Evolutionary conservation across 2,888 invertebrate species (phyloP).

Genomic region (Agapostemon virescens): DNA sequence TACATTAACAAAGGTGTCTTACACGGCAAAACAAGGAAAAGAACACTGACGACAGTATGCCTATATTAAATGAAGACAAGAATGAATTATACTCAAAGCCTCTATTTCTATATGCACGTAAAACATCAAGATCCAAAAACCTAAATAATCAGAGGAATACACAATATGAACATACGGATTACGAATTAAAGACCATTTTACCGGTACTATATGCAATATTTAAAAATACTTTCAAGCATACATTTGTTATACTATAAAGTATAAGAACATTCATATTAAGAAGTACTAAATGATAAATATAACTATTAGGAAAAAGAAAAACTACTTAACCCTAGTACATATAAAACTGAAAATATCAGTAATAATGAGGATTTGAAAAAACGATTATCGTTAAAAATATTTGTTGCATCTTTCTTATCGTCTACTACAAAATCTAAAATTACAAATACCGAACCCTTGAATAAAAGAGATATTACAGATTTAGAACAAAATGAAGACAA

Average conservation of each 20-base stretch:
- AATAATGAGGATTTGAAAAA: constrained; percentile 33
- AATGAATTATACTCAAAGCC: constrained; percentile 2
- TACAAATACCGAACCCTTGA: background rate
- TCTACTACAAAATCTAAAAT: constrained; percentile 1
- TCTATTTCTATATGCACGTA: constrained; percentile 9
- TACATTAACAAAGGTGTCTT: constrained; percentile 44
- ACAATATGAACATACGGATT: constrained; percentile 12
- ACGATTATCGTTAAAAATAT: constrained; percentile 31
- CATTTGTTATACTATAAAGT: background rate
- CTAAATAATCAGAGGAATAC: constrained; percentile 1
- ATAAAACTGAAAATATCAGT: constrained; percentile 7
- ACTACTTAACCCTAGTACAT: constrained; percentile 24
- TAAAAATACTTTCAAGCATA: background rate
- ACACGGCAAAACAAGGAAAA: constrained; percentile 11
- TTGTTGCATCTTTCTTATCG: constrained; percentile 20
- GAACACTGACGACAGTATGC: constrained; percentile 1
- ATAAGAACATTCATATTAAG: background rate
- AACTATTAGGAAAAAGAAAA: constrained; percentile 44
- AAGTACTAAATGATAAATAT: background rate
- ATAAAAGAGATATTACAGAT: constrained; percentile 3
- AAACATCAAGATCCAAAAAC: constrained; percentile 22
- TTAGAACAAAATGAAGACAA: background rate
- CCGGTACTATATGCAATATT: background rate
- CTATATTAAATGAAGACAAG: constrained; percentile 9
- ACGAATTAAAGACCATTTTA: constrained; percentile 6